These are phyloP conservation scores for Apistogramma diplotaenia DNA, from an alignment of 2,113 vertebrate genomes.

Conservation along the genomic window DNA sequence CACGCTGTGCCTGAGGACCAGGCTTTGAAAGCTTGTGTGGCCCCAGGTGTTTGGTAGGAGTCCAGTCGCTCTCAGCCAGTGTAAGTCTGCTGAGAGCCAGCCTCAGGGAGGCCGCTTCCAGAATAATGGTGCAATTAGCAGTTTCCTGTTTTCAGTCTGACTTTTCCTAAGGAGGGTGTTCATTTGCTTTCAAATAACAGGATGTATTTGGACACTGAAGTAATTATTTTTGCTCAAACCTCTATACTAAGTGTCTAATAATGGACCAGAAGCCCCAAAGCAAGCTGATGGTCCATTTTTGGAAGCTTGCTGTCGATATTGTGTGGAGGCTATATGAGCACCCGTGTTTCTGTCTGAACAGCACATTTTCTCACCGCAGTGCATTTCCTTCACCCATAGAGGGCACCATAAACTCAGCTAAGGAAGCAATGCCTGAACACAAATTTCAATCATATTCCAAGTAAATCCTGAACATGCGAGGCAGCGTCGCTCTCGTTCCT, in stretches of 20 bases:
- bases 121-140: constrained; percentile 21
- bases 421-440: neutral
- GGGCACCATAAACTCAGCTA: constrained; percentile 42
- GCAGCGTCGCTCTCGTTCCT: neutral
- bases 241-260: neutral
- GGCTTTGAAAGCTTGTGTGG: constrained; percentile 24
- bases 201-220: neutral
- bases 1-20: neutral
- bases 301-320: neutral
- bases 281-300: neutral
- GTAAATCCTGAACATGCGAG: neutral
- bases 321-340: neutral
- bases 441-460: neutral
- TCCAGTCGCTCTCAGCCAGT: constrained; percentile 46
- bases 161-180: neutral
- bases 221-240: neutral
- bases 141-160: constrained; percentile 25
- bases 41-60: constrained; percentile 63
- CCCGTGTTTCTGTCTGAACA: neutral
- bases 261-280: neutral
- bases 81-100: neutral
- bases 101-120: constrained; percentile 22
- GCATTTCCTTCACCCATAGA: constrained; percentile 47
- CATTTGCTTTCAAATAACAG: constrained; percentile 1
- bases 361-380: neutral